Evolutionary conservation across 1,140 invertebrate genomes (phyloP), one percentile per base, ranked within the genome.

Genomic region (Lepidurus arcticus): DNA sequence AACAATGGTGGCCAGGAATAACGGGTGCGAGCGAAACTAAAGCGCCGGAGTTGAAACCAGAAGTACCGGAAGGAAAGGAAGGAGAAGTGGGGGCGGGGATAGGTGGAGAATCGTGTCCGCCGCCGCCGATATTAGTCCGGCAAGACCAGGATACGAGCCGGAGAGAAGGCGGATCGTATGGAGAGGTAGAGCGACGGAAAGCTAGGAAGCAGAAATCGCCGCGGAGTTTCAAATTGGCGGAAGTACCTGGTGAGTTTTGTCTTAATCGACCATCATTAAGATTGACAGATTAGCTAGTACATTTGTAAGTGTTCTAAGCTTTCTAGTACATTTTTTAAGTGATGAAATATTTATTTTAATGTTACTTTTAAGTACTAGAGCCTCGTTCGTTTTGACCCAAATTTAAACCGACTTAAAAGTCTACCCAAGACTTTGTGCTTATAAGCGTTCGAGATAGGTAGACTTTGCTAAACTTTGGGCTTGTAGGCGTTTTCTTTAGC

Each of bases 121-220:
- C 43, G 42, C 42, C 65, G 10, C 73, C 74, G 26, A 24, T 42
- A 26, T 13, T 75, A 44, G 73, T 26, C 42, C 7, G 65, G 3
- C 44, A 42, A 21, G 24, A 42, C n/a, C 26, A 42, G 16, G 42
- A 47, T 47, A 34, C 7, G 11, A 10, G 44, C 43, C 44, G 24
- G 44, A 43, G 75, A 53, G 42, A 65, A 76, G 42, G 24, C 7
- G 44, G 16, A 10, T 43, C 76, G 21, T 21, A 76, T 65, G 34
- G 42, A 76, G 79, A 79, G 13, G 47, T 75, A 21, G 8, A 74
- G 73, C 42, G 24, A 24, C 76, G 82, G 82, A 80, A 82, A 79
- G n/a, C 77, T 8, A 24, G 45, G 26, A 74, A 79, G 16, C 65
- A 73, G 47, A 76, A 73, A n/a, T 47, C 42, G n/a, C 47, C 42